Evolutionary conservation across 1,140 invertebrate species (phyloP).

Genomic region (Gonioctena quinquepunctata): DNA sequence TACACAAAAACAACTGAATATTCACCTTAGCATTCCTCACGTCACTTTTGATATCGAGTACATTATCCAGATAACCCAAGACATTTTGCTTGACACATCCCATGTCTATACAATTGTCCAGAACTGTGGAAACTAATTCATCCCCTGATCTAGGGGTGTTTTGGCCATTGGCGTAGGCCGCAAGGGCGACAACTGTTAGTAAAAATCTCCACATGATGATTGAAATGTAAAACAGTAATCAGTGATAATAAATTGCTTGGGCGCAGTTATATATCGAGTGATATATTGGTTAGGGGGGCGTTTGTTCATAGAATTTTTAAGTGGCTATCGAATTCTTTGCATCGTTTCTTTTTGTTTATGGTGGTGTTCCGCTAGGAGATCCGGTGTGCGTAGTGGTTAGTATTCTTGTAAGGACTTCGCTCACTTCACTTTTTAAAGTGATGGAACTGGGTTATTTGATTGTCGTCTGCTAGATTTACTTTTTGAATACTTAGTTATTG

Average conservation of each 20-base stretch:
- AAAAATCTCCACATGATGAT: conserved; percentile 49
- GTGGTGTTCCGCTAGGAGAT: conserved; percentile 38
- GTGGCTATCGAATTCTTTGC: conserved; percentile 23
- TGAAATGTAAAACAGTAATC: conserved; percentile 33
- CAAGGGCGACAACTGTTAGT: conserved; percentile 50
- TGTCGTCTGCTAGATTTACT: neutral
- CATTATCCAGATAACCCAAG: conserved; percentile 70
- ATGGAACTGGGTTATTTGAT: neutral
- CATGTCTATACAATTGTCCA: conserved; percentile 72
- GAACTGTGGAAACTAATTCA: conserved; percentile 70
- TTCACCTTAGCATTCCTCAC: conserved; percentile 53
- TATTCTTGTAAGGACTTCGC: conserved; percentile 19
- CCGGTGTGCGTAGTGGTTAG: conserved; percentile 29
- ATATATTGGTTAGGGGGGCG: conserved; percentile 46
- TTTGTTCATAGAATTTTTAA: conserved; percentile 21
- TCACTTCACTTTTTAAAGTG: conserved; percentile 30
- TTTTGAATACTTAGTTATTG: neutral
- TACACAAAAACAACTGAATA: neutral
- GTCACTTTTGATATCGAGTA: conserved; percentile 67
- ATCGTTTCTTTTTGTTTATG: conserved; percentile 22
- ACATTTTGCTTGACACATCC: conserved; percentile 75
- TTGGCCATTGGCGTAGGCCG: conserved; percentile 58
- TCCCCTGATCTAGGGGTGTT: conserved; percentile 65
- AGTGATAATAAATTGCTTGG: conserved; percentile 46
- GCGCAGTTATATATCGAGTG: conserved; percentile 54